phyloP scores from a whole-genome alignment of 2,888 invertebrate genomes.

The Dasysyrphus tricinctus region DNA sequence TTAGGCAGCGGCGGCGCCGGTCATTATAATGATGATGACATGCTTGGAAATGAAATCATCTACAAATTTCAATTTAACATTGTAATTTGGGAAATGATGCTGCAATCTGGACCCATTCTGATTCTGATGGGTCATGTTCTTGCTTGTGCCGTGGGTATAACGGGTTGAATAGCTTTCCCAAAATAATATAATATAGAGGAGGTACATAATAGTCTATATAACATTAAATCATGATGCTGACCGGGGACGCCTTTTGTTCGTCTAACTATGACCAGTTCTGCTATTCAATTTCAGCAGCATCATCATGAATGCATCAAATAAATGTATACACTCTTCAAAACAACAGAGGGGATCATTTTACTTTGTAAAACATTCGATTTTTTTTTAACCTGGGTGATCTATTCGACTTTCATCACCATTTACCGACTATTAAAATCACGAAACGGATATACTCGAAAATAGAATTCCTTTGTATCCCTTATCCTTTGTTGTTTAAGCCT shows the following conservation, averaged over 20 bases:
- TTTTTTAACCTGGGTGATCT: too few relatives aligned
- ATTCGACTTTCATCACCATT: too few relatives aligned
- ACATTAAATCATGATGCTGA: neutral
- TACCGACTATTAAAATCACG: too few relatives aligned
- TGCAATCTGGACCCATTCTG: slow-evolving; percentile 61
- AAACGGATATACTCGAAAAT: too few relatives aligned
- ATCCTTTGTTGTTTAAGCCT: too few relatives aligned
- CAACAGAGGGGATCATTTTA: neutral
- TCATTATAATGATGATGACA: slow-evolving; percentile 72
- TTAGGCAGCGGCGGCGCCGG: slow-evolving; percentile 7
- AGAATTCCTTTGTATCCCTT: too few relatives aligned
- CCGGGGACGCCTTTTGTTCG: slow-evolving; percentile 33
- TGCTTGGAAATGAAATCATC: slow-evolving; percentile 70
- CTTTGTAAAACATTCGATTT: neutral
- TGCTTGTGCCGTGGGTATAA: neutral
- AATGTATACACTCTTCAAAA: slow-evolving; percentile 3
- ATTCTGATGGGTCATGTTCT: slow-evolving; percentile 20
- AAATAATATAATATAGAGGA: neutral
- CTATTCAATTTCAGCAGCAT: slow-evolving; percentile 22
- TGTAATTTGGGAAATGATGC: slow-evolving; percentile 73
- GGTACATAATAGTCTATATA: neutral
- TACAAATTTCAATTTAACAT: slow-evolving; percentile 75
- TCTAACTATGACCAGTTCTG: slow-evolving; percentile 10
- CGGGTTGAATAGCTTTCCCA: slow-evolving; percentile 10
- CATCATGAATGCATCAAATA: neutral